phyloP scores from a whole-genome alignment of 23 tunicate species.

The Clavelina lepadiformis region DNA sequence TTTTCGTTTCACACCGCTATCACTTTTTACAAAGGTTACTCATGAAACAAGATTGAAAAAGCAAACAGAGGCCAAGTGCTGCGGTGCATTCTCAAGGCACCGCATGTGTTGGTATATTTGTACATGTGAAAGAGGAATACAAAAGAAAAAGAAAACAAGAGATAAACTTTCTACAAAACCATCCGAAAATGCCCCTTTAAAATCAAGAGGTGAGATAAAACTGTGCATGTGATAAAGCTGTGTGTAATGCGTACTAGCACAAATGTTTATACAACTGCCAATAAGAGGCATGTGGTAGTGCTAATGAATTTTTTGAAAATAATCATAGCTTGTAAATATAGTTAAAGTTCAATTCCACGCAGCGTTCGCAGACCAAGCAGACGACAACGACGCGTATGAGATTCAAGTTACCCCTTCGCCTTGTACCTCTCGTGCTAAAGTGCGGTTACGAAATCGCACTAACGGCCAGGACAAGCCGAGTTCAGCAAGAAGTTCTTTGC shows the following conservation, averaged over 20 bases:
- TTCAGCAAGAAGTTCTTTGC: no score
- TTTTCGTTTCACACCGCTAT: no score
- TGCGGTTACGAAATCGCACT: background rate
- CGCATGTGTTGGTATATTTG: slow-evolving; percentile 47
- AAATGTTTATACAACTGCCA: no score
- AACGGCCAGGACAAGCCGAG: background rate
- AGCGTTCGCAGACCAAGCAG: background rate
- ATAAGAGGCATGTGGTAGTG: no score
- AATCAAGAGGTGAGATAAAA: background rate
- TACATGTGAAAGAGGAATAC: slow-evolving; percentile 22
- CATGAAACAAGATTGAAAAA: slow-evolving; percentile 24
- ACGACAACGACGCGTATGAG: slow-evolving; percentile 5
- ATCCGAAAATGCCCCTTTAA: background rate
- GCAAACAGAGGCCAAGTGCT: slow-evolving; percentile 30
- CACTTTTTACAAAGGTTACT: slow-evolving; percentile 16
- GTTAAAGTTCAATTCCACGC: background rate
- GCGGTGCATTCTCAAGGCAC: slow-evolving; percentile 26
- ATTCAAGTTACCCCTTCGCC: background rate
- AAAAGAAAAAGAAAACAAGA: background rate
- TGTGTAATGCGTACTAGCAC: background rate
- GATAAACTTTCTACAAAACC: background rate
- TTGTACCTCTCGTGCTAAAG: no score
- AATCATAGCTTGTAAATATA: background rate
- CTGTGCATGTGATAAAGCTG: background rate
- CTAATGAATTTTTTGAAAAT: background rate